Evolutionary conservation across 2,113 vertebrate genomes (phyloP).

Genomic region (Tympanuchus pallidicinctus): DNA sequence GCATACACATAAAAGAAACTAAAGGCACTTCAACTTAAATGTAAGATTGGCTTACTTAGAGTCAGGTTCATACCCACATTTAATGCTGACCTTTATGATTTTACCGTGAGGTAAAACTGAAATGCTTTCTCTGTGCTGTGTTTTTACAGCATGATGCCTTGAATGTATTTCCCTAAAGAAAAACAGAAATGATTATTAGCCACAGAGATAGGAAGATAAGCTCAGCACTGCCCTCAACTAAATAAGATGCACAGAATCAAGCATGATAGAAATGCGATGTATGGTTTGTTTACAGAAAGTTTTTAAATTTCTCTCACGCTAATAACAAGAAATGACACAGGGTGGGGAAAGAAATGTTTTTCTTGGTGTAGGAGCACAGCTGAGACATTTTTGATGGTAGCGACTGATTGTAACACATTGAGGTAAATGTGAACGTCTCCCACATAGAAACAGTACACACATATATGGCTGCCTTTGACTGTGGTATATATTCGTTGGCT

Average conservation of each 20-base stretch:
- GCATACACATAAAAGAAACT: neutral
- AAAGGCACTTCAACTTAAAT: neutral
- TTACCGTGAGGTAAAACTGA: constrained; percentile 1
- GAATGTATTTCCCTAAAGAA: neutral
- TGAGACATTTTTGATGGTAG: neutral
- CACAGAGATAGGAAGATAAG: neutral
- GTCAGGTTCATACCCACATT: neutral
- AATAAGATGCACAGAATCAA: neutral
- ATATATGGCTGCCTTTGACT: neutral
- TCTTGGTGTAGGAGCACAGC: neutral
- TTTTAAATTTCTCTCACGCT: neutral
- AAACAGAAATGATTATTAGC: neutral
- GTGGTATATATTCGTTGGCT: neutral
- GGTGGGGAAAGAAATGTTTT: neutral
- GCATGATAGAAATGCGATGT: neutral
- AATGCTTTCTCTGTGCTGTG: neutral
- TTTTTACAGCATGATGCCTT: neutral
- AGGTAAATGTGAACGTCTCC: neutral
- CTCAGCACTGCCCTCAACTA: neutral
- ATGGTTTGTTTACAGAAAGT: neutral
- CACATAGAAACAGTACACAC: fast-evolving
- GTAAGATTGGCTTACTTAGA: neutral
- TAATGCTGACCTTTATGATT: neutral
- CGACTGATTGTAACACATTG: neutral
- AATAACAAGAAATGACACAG: neutral